Evolutionary conservation across 2,888 invertebrate genomes (phyloP).

Genomic region (Cephus rjabovi): DNA sequence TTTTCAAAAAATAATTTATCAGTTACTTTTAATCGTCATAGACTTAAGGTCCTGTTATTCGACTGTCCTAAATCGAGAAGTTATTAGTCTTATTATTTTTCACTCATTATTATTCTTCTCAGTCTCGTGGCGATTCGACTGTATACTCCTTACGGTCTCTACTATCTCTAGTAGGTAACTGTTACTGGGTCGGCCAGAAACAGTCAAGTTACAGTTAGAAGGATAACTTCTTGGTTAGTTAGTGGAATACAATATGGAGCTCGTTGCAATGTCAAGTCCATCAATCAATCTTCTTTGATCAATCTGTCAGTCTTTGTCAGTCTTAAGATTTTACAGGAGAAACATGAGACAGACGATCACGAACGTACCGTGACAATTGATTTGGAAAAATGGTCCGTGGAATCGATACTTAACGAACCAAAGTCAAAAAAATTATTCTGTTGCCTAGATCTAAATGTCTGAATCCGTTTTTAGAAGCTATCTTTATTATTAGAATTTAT

Average conservation of each 20-base stretch:
- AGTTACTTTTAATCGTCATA: background rate
- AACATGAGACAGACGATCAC: background rate
- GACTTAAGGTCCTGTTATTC: background rate
- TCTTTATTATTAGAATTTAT: background rate
- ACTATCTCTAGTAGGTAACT: background rate
- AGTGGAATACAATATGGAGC: background rate
- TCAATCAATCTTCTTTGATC: background rate
- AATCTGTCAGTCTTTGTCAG: background rate
- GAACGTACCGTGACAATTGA: conserved; percentile 12
- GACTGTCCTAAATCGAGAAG: background rate
- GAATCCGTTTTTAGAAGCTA: background rate
- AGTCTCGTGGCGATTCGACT: background rate
- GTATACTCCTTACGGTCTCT: background rate
- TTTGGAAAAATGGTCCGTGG: background rate
- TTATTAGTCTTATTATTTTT: background rate
- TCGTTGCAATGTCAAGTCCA: background rate
- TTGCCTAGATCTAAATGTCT: background rate
- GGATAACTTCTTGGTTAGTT: background rate
- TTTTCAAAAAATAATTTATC: background rate
- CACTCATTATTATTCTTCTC: background rate
- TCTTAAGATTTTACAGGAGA: background rate
- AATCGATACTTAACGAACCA: background rate
- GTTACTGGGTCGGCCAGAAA: conserved; percentile 1
- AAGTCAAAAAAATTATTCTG: background rate
- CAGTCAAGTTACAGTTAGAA: conserved; percentile 3